Evolutionary conservation across 2,113 vertebrate genomes (phyloP).

Genomic region (Athene noctua): DNA sequence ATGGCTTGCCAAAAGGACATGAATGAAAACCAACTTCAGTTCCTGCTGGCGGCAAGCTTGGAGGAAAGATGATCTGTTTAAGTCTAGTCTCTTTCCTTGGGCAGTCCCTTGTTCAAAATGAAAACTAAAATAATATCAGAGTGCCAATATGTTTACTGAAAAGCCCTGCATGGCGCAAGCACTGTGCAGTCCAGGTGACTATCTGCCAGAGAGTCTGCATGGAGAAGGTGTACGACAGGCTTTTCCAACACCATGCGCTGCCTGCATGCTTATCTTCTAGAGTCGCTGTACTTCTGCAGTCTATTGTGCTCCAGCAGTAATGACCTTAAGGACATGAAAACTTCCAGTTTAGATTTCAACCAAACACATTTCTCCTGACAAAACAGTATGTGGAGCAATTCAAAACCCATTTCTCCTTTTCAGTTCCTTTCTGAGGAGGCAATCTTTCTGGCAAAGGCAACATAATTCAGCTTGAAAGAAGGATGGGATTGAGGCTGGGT

Average conservation of each 20-base stretch:
- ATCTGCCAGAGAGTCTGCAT: not conserved
- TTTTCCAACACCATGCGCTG: not conserved
- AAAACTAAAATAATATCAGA: constrained; percentile 27
- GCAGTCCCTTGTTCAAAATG: constrained; percentile 23
- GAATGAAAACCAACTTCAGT: constrained; percentile 36
- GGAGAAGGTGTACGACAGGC: not conserved
- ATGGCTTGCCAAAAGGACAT: constrained; percentile 30
- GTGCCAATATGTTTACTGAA: constrained; percentile 15
- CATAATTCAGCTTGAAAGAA: not conserved
- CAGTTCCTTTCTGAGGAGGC: not conserved
- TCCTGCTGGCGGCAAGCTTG: constrained; percentile 15
- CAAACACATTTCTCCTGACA: not conserved
- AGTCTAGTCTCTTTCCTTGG: constrained; percentile 55
- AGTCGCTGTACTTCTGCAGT: not conserved
- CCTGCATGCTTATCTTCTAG: not conserved
- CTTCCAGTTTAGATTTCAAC: not conserved
- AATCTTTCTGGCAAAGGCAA: not conserved
- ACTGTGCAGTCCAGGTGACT: not conserved
- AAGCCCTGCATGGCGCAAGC: not conserved
- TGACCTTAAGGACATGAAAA: not conserved
- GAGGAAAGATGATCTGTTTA: constrained; percentile 58
- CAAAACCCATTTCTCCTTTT: not conserved
- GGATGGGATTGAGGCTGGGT: not conserved
- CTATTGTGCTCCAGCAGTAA: not conserved
- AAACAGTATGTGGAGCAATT: not conserved